Base-by-base conservation (phyloP, 2,888 invertebrate species). In the Andrena bicolor region DNA sequence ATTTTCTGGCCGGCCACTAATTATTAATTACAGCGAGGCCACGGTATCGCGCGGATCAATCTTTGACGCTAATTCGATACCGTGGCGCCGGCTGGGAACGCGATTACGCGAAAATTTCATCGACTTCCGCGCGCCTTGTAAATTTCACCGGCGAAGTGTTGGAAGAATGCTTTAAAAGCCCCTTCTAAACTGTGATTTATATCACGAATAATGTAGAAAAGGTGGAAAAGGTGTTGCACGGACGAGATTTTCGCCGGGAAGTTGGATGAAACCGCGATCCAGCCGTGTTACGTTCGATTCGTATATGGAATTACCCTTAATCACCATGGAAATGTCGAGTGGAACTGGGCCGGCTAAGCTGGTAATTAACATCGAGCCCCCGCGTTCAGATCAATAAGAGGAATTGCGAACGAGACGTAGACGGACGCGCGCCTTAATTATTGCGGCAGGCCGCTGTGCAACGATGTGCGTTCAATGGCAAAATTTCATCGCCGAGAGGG, bases 381-480 rank as follows among this genome's bases (percentile, higher is more conserved):
- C 23, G 41, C 6, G 20, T 23, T 23, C 32, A 65, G 63, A 84
- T 84, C 71, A 60, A 84, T 84, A 82, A 70, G 48, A 56, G 41
- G 51, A 60, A 60, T 73, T 49, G n/a, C 30, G 23, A 53, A 61
- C 66, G 35, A 71, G 23, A 20, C 51, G 64, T 28, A 41, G 56
- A 68, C 64, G 41, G 41, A 61, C 49, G 75, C n/a, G 51, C 35
- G 53, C 72, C 71, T 79, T 61, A 76, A 85, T 85, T 84, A 82
- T 70, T 66, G 65, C 70, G 56, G 20, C 49, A 26, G 58, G 41
- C 60, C 23, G 64, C 8, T n/a, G 71, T 63, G 56, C 30, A 69
- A 58, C 74, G 79, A 68, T 68, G 63, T 72, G 74, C 78, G 76
- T 79, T 84, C 82, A 79, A 76, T 84, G 66, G 79, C 51, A 70